Conservation (phyloP, 2,797 vertebrate genomes). For the Sebastes trivittatus region DNA sequence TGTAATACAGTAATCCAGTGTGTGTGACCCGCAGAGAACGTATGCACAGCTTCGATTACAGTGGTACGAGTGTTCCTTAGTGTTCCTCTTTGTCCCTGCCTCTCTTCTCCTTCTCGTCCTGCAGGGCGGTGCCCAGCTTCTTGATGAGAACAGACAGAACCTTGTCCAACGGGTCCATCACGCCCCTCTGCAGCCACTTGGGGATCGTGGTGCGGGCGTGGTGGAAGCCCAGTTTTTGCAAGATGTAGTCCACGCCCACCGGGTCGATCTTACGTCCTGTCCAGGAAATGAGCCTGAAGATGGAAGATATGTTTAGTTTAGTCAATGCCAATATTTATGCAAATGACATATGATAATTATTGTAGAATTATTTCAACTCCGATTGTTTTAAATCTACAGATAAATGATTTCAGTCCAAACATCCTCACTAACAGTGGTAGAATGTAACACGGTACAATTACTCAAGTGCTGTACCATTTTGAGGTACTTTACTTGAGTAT, state of each 20-base stretch:
- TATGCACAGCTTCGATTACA: constrained; percentile 41
- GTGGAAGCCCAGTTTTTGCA: constrained; percentile 98
- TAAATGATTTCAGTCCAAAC: too few relatives aligned
- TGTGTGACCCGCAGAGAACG: neutral
- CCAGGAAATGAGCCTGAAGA: constrained; percentile 95
- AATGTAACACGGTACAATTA: too few relatives aligned
- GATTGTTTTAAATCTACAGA: neutral
- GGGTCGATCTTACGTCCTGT: constrained; percentile 98
- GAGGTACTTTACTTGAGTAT: too few relatives aligned
- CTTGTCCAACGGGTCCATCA: constrained; percentile 99
- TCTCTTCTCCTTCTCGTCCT: constrained; percentile 96
- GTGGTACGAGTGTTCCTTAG: constrained; percentile 80
- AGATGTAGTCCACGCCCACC: constrained; percentile 97
- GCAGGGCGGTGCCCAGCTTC: constrained; percentile 94
- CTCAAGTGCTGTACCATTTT: too few relatives aligned
- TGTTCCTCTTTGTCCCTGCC: constrained; percentile 95
- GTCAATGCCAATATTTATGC: neutral
- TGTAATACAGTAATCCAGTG: constrained; percentile 61
- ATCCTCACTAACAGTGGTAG: too few relatives aligned
- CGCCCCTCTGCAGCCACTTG: constrained; percentile 99
- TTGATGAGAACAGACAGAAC: constrained; percentile 97
- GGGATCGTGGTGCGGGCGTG: constrained; percentile 98
- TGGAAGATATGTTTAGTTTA: neutral
- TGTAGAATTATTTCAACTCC: neutral
- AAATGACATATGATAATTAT: too few relatives aligned